Evolutionary conservation across 2,113 vertebrate species (phyloP).

Genomic region (Dasypus novemcinctus): DNA sequence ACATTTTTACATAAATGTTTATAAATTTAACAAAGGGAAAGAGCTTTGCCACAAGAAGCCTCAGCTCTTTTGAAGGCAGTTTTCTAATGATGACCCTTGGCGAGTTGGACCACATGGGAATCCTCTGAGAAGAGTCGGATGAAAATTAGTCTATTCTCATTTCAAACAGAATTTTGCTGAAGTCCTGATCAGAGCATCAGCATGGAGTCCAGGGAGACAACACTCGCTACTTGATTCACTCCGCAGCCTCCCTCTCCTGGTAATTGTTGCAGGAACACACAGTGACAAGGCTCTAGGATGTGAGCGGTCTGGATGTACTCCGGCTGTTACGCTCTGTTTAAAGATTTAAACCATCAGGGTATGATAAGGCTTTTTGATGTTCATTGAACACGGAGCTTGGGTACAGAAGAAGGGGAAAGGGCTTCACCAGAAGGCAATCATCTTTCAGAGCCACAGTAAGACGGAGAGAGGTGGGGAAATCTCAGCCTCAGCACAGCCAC

Average conservation of each 20-base stretch:
- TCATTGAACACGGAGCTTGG: constrained; percentile 95
- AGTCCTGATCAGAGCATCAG: constrained; percentile 97
- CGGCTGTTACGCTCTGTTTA: constrained; percentile 99
- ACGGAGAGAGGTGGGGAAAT: constrained; percentile 90
- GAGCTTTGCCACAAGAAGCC: constrained; percentile 89
- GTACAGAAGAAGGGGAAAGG: constrained; percentile 93
- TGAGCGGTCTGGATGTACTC: constrained; percentile 96
- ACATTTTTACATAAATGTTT: constrained; percentile 95
- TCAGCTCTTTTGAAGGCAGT: constrained; percentile 91
- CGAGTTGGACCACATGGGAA: constrained; percentile 96
- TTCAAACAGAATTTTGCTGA: constrained; percentile 99
- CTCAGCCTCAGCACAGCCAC: constrained; percentile 88
- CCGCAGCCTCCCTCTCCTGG: constrained; percentile 91
- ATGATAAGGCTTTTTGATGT: constrained; percentile 99
- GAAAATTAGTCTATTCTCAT: constrained; percentile 99
- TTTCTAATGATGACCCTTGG: constrained; percentile 99
- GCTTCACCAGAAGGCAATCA: constrained; percentile 95
- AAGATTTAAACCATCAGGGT: constrained; percentile 99
- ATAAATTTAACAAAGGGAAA: constrained; percentile 93
- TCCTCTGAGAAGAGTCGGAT: constrained; percentile 93
- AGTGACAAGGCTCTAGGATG: constrained; percentile 95
- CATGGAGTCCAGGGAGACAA: constrained; percentile 92
- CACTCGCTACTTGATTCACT: constrained; percentile 89
- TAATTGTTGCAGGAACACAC: constrained; percentile 93
- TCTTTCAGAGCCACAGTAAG: constrained; percentile 93